Percentiles rank a stretch among this genome's conserved stretches.
These are phyloP conservation scores for Escarpia spicata DNA, from an alignment of 2,888 invertebrate species.

Conservation along the genomic window DNA sequence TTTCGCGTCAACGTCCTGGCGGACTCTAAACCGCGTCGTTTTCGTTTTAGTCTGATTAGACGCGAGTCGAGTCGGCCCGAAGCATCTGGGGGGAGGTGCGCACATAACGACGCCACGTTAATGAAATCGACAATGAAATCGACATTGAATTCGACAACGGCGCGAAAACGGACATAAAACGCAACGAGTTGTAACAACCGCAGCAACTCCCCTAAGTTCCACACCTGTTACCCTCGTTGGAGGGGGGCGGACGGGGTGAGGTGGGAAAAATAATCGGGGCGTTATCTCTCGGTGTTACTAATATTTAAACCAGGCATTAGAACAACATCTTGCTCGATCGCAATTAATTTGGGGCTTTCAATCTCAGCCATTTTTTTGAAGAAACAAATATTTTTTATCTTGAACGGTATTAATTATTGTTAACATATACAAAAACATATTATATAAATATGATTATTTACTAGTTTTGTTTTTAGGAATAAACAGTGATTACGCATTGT, in stretches of 20 bases:
- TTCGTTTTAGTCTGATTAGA: conserved; percentile 16
- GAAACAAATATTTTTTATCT: not conserved
- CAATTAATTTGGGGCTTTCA: too few relatives aligned
- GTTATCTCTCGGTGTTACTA: not conserved
- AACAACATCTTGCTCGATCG: too few relatives aligned
- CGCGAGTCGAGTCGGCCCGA: not conserved
- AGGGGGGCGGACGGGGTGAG: not conserved
- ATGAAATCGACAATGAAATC: conserved; percentile 16
- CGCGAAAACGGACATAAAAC: conserved; percentile 11
- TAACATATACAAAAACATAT: not conserved
- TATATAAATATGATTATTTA: not conserved
- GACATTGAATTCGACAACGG: conserved; percentile 10
- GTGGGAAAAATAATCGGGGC: not conserved
- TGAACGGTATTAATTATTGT: not conserved
- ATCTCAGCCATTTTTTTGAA: not conserved
- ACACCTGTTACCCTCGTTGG: not conserved
- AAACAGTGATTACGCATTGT: not conserved
- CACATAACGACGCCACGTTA: conserved; percentile 1
- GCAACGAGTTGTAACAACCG: not conserved
- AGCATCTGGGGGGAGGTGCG: not conserved
- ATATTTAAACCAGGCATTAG: not conserved
- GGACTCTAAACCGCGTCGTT: not conserved
- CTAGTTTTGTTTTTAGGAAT: not conserved
- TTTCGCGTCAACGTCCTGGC: not conserved
- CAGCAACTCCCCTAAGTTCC: not conserved